Evolutionary conservation across 1,140 invertebrate species (phyloP).

Genomic region (Drosophila santomea): DNA sequence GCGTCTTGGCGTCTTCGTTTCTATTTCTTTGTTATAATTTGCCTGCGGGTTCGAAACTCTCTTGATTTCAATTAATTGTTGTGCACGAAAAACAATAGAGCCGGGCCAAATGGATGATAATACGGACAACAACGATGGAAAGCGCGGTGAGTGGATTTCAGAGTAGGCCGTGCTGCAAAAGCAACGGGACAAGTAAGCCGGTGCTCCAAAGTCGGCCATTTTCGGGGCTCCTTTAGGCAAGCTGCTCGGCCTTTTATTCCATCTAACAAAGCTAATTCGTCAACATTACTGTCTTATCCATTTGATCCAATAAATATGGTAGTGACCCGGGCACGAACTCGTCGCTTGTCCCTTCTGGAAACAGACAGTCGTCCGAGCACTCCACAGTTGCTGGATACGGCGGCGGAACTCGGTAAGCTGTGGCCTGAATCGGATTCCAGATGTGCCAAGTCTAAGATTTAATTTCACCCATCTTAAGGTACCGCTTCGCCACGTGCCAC

Average conservation of each 20-base stretch:
- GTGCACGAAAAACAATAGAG: neutral
- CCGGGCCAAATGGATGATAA: conserved; percentile 39
- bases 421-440: neutral
- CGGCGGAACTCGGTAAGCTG: conserved; percentile 55
- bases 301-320: neutral
- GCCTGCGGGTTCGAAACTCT: neutral
- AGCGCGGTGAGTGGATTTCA: conserved; percentile 30
- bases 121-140: conserved; percentile 30
- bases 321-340: conserved; percentile 72
- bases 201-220: conserved; percentile 5
- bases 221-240: neutral
- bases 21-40: conserved; percentile 4
- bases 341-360: conserved; percentile 56
- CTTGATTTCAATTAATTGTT: neutral
- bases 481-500: conserved; percentile 54
- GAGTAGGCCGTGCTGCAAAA: neutral
- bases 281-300: neutral
- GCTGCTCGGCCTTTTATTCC: neutral
- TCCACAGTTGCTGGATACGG: conserved; percentile 44
- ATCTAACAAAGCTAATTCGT: too few species aligned
- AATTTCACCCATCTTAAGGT: neutral
- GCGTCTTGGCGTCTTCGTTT: conserved; percentile 8
- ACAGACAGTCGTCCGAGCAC: conserved; percentile 64
- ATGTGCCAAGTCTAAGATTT: neutral
- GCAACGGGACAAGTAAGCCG: conserved; percentile 1